A percentile compares a stretch with the other conserved stretches of the same genome.
These are phyloP conservation scores for Ormyrus nitidulus DNA, from an alignment of 2,888 invertebrate species.

Conservation along the genomic window DNA sequence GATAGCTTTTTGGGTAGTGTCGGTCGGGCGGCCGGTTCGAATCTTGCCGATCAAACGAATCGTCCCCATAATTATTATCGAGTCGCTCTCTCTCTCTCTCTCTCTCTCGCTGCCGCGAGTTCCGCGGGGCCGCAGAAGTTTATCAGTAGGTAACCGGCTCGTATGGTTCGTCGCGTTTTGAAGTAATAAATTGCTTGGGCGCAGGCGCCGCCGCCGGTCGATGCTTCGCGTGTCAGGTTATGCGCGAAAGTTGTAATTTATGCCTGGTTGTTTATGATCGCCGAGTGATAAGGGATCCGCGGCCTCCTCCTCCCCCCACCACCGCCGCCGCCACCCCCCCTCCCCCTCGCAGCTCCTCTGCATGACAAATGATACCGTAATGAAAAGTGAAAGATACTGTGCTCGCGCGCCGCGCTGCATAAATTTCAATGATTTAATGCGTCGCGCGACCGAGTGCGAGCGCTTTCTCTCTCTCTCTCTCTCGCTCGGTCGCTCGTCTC, in stretches of 20 bases:
- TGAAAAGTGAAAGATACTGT: constrained; percentile 76
- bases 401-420: constrained; percentile 68
- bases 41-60: constrained; percentile 56
- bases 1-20: constrained; percentile 25
- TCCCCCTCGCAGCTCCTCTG: constrained; percentile 30
- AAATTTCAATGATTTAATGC: constrained; percentile 76
- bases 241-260: constrained; percentile 75
- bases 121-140: constrained; percentile 44
- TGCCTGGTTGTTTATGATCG: constrained; percentile 75
- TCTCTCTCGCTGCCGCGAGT: constrained; percentile 1
- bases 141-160: constrained; percentile 64
- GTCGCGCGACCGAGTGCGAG: constrained; percentile 65
- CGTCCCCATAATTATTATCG: constrained; percentile 56
- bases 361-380: constrained; percentile 76
- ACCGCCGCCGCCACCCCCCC: constrained; percentile 56
- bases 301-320: constrained; percentile 55
- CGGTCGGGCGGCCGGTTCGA: constrained; percentile 3
- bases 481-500: too few species aligned
- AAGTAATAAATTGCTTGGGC: constrained; percentile 71
- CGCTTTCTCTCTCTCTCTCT: constrained; percentile 59
- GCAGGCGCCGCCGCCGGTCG: constrained; percentile 64
- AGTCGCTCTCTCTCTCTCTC: neutral
- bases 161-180: constrained; percentile 65
- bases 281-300: constrained; percentile 75
- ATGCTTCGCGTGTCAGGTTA: constrained; percentile 68